These are phyloP conservation scores for Tortricodes alternella DNA, from an alignment of 2,888 invertebrate species.

Conservation along the genomic window DNA sequence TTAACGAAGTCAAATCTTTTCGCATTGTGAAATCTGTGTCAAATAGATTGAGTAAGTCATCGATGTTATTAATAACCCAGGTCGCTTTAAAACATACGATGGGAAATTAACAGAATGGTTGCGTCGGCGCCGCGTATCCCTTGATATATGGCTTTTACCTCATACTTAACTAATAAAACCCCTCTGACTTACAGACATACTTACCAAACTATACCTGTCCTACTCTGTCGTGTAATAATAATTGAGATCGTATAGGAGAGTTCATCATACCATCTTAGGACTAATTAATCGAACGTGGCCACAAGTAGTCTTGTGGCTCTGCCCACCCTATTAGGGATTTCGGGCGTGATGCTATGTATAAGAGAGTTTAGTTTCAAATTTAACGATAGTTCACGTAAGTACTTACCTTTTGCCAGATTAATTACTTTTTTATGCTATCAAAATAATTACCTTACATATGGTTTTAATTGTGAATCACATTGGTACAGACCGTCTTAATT, in stretches of 20 bases:
- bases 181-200: slow-evolving; percentile 57
- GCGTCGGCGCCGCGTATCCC: slow-evolving; percentile 66
- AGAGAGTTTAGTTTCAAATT: neutral
- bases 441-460: neutral
- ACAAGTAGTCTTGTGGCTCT: no score
- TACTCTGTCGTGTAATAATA: slow-evolving; percentile 36
- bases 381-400: no score
- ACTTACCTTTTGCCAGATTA: no score
- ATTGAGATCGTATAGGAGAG: no score
- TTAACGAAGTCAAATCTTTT: neutral
- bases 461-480: neutral
- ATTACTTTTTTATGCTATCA: neutral
- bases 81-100: slow-evolving; percentile 7
- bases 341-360: neutral
- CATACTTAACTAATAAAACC: slow-evolving; percentile 71
- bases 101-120: slow-evolving; percentile 44
- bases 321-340: neutral
- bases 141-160: slow-evolving; percentile 75
- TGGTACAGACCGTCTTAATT: neutral
- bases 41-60: neutral
- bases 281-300: no score
- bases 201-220: slow-evolving; percentile 57
- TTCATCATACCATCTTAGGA: no score
- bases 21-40: neutral
- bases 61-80: neutral